phyloP scores from a whole-genome alignment of 2,797 vertebrate genomes.

The Cryptoprocta ferox region DNA sequence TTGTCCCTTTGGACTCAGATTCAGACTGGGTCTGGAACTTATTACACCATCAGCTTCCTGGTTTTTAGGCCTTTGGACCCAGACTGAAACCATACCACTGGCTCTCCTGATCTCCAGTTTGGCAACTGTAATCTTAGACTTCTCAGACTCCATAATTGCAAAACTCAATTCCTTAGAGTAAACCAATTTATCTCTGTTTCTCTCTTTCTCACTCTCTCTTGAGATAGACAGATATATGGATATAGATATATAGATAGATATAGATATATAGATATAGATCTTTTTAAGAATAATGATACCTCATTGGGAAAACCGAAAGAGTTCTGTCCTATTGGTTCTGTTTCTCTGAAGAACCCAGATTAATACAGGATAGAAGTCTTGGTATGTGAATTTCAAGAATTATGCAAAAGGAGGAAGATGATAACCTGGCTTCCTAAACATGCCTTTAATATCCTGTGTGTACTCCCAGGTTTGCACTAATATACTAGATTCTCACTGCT shows the following conservation, averaged over 20 bases:
- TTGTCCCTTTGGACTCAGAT: neutral
- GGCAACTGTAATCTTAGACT: neutral
- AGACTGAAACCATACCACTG: neutral
- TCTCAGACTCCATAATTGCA: neutral
- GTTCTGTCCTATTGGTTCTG: neutral
- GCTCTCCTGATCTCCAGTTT: neutral
- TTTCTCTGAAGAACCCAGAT: constrained; percentile 21
- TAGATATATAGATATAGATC: neutral
- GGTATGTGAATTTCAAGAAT: neutral
- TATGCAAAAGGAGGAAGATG: neutral
- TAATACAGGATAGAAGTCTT: neutral
- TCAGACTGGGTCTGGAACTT: neutral
- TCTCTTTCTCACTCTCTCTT: neutral
- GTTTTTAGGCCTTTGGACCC: neutral
- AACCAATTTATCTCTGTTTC: neutral
- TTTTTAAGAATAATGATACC: neutral
- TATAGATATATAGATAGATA: neutral
- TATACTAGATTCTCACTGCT: neutral
- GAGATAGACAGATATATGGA: neutral
- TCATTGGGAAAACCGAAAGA: neutral
- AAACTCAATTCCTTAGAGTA: neutral
- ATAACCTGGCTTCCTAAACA: neutral
- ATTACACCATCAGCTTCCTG: constrained; percentile 9
- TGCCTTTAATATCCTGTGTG: neutral
- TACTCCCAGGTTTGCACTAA: neutral